Conservation (phyloP, 2,113 vertebrate species). For the Sphaerodactylus townsendi region DNA sequence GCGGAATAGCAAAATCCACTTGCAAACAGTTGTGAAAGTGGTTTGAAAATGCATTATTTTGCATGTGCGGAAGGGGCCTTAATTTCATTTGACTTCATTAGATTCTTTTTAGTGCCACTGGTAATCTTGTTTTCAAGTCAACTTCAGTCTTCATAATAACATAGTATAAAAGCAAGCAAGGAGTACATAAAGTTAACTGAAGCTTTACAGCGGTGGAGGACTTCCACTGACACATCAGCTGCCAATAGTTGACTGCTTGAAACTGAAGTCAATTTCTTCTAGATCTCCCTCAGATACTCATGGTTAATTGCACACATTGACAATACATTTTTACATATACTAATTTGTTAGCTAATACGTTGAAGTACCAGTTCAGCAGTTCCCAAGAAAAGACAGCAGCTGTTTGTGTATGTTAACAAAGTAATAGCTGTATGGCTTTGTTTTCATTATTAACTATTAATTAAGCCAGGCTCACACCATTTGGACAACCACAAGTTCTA, state of each 20-base stretch:
- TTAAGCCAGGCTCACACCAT: conserved; percentile 55
- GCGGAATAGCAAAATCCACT: too few relatives aligned
- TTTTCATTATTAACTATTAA: conserved; percentile 55
- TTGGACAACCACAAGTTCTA: conserved; percentile 50
- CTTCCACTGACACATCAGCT: background rate
- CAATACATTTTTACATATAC: background rate
- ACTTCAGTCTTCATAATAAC: background rate
- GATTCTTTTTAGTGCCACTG: too few relatives aligned
- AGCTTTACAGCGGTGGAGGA: background rate
- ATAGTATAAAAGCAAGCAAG: background rate
- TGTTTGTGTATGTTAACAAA: conserved; percentile 44
- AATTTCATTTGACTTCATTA: too few relatives aligned
- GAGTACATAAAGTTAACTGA: background rate
- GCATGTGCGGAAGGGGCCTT: too few relatives aligned
- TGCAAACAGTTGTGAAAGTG: too few relatives aligned
- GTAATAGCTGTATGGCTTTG: conserved; percentile 41
- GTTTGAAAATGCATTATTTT: too few relatives aligned
- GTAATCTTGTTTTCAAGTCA: too few relatives aligned
- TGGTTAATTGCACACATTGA: background rate
- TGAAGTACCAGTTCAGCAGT: conserved; percentile 21
- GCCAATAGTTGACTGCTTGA: background rate
- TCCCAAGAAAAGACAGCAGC: conserved; percentile 32
- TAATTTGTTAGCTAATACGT: background rate
- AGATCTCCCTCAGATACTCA: background rate
- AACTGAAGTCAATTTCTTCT: background rate